A percentile compares a stretch with the other conserved stretches of the same genome.
These are phyloP conservation scores for Lates calcarifer DNA, from an alignment of 2,113 vertebrate genomes.

Conservation along the genomic window DNA sequence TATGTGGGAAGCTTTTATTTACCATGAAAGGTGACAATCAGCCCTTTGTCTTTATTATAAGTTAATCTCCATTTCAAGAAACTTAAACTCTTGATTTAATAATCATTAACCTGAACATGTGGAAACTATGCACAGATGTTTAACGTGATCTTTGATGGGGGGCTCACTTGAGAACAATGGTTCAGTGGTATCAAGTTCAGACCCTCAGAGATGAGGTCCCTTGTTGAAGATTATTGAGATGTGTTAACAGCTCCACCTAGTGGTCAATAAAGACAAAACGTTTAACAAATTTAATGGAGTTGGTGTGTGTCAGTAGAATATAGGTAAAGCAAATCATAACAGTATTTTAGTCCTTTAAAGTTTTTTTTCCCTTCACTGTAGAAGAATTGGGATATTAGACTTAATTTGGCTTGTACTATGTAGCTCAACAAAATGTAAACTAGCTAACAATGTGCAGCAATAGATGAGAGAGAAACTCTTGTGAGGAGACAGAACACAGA, in stretches of 20 bases:
- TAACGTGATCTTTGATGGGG: neutral
- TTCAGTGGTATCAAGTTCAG: neutral
- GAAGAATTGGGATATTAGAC: neutral
- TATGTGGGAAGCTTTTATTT: constrained; percentile 1
- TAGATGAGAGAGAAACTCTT: neutral
- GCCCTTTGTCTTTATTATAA: constrained; percentile 11
- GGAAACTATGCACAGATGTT: neutral
- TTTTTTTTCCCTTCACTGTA: neutral
- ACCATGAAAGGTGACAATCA: constrained; percentile 16
- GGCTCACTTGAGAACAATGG: neutral
- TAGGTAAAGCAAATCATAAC: neutral
- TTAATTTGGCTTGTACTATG: neutral
- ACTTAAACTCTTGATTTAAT: constrained; percentile 11
- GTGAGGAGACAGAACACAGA: neutral
- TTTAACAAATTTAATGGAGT: neutral
- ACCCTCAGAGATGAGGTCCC: neutral
- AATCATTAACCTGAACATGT: neutral
- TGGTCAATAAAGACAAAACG: constrained; percentile 28
- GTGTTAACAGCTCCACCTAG: constrained; percentile 9
- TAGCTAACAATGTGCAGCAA: neutral
- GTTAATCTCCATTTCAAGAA: neutral
- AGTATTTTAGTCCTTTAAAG: neutral
- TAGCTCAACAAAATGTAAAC: neutral
- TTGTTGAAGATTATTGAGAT: constrained; percentile 1
- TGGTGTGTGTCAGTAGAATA: neutral